phyloP scores from a whole-genome alignment of 2,113 vertebrate species.

The Colossoma macropomum region DNA sequence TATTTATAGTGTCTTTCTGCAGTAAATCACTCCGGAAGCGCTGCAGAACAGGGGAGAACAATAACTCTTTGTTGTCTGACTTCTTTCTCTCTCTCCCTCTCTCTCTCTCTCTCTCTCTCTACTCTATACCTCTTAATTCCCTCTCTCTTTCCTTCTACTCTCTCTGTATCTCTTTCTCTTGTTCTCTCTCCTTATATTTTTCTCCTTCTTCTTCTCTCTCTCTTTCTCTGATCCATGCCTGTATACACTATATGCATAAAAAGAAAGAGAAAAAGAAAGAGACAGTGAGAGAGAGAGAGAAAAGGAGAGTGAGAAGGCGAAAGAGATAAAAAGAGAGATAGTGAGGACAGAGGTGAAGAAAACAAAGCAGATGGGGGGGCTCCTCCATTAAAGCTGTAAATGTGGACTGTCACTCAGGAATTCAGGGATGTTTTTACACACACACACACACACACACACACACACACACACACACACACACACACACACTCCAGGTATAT shows the following conservation, averaged over 20 bases:
- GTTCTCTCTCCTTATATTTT: too few relatives aligned
- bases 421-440: neutral
- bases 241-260: too few relatives aligned
- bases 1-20: too few relatives aligned
- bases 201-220: neutral
- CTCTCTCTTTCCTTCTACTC: too few relatives aligned
- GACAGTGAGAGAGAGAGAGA: too few relatives aligned
- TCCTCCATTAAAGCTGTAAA: slow-evolving; percentile 18
- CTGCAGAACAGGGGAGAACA: neutral
- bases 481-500: neutral
- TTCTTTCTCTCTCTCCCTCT: too few relatives aligned
- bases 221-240: slow-evolving; percentile 55
- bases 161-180: too few relatives aligned
- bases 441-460: slow-evolving; percentile 25
- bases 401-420: slow-evolving; percentile 19
- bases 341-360: neutral
- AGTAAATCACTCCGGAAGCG: too few relatives aligned
- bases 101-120: too few relatives aligned
- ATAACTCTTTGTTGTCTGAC: neutral
- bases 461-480: slow-evolving; percentile 16
- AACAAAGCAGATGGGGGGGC: neutral
- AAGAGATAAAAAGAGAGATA: neutral
- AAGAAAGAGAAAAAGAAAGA: neutral
- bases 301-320: neutral
- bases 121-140: too few relatives aligned